phyloP scores from a whole-genome alignment of 2,113 vertebrate genomes.

The Toxotes jaculatrix region DNA sequence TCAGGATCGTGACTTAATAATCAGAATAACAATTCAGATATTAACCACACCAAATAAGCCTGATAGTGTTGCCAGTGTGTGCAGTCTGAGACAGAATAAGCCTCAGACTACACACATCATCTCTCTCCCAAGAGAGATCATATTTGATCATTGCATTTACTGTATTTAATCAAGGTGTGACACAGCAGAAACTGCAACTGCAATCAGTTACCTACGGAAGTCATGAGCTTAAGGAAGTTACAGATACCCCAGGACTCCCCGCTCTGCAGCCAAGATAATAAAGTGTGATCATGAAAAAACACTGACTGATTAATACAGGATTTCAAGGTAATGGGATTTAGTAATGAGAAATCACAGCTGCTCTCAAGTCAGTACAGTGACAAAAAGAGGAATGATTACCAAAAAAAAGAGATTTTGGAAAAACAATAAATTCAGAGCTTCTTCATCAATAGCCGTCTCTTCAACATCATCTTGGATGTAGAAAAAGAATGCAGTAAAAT shows the following conservation, averaged over 20 bases:
- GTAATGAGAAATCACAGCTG: not conserved
- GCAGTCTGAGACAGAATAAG: conserved; percentile 30
- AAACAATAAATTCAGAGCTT: not conserved
- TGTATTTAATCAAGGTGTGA: conserved; percentile 24
- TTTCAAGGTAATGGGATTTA: not conserved
- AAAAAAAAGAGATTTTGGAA: not conserved
- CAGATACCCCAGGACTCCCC: conserved; percentile 4
- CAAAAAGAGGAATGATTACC: not conserved
- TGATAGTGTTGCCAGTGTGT: conserved; percentile 16
- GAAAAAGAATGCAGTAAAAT: not conserved
- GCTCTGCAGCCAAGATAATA: not conserved
- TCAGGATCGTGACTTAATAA: conserved; percentile 37
- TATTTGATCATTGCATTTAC: conserved; percentile 14
- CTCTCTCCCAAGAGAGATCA: not conserved
- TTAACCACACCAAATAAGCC: conserved; percentile 2
- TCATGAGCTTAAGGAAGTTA: conserved; percentile 10
- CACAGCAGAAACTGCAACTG: conserved; percentile 27
- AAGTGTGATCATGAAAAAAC: conserved; percentile 1
- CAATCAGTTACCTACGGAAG: conserved; percentile 14
- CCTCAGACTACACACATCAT: not conserved
- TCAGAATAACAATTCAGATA: conserved; percentile 36
- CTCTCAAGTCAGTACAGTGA: not conserved
- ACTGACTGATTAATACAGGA: not conserved
- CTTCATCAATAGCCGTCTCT: not conserved
- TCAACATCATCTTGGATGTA: not conserved